Percentiles rank a stretch among this genome's conserved stretches.
Evolutionary conservation across 2,888 invertebrate genomes (phyloP).

Genomic region (Drosophila greeni): DNA sequence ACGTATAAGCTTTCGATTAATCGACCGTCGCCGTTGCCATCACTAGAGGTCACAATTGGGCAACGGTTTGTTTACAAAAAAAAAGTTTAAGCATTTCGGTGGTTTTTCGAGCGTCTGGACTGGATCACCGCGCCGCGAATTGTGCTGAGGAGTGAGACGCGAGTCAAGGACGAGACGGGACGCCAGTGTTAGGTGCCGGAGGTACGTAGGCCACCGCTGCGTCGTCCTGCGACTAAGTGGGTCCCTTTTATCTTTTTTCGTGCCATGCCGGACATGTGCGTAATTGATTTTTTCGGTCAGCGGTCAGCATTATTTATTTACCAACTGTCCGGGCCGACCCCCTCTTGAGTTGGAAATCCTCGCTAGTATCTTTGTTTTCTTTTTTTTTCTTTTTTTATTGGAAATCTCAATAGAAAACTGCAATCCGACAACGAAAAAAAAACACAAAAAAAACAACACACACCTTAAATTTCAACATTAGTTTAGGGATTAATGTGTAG

Average conservation of each 20-base stretch:
- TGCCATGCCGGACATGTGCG: constrained; percentile 39
- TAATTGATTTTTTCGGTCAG: constrained; percentile 47
- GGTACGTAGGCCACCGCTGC: constrained; percentile 1
- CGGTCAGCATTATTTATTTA: constrained; percentile 37
- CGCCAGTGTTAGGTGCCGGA: background rate
- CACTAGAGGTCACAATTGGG: constrained; percentile 56
- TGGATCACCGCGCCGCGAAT: constrained; percentile 17
- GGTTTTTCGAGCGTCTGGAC: constrained; percentile 27
- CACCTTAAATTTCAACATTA: constrained; percentile 22
- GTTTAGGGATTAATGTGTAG: constrained; percentile 39
- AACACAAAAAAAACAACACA: constrained; percentile 4
- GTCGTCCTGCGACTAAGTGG: background rate
- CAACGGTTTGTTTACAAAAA: constrained; percentile 53
- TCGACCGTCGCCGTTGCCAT: constrained; percentile 21
- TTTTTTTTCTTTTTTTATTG: constrained; percentile 21
- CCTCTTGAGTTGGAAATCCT: background rate
- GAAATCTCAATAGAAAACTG: constrained; percentile 39
- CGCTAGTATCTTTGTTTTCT: background rate
- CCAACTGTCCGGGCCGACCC: background rate
- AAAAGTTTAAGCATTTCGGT: constrained; percentile 26
- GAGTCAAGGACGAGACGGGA: background rate
- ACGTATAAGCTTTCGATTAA: background rate
- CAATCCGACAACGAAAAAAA: constrained; percentile 6
- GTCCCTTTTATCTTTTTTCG: background rate
- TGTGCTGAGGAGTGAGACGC: constrained; percentile 19